Conservation (phyloP, 2,113 vertebrate genomes). For the Micronycteris hirsuta region DNA sequence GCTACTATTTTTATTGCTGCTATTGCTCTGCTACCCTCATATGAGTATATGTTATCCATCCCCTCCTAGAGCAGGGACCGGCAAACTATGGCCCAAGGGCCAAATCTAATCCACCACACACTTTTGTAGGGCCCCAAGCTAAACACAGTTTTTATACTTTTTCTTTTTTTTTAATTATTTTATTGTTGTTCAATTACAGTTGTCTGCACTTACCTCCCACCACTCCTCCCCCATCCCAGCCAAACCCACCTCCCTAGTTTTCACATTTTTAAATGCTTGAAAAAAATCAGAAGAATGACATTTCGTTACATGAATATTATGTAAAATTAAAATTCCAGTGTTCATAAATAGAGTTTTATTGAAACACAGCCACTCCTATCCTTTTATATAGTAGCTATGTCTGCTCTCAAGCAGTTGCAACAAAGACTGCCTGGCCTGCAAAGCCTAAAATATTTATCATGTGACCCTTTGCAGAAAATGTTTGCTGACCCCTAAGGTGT, state of each 20-base stretch:
- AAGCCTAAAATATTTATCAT: background rate
- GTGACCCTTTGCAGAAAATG: background rate
- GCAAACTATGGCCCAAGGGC: background rate
- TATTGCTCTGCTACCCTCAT: background rate
- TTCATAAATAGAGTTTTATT: slow-evolving; percentile 12
- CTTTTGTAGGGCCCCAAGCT: background rate
- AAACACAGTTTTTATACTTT: background rate
- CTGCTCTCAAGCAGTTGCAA: background rate
- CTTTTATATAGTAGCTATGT: background rate
- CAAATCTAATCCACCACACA: background rate
- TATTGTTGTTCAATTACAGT: too few relatives aligned
- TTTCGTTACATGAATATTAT: background rate
- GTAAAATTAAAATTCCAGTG: background rate
- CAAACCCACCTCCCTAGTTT: background rate
- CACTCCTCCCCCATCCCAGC: too few relatives aligned
- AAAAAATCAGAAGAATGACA: background rate
- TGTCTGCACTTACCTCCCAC: too few relatives aligned
- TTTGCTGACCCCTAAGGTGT: background rate
- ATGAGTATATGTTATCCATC: background rate
- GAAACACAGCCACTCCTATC: background rate
- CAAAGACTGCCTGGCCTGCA: background rate
- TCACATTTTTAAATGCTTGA: background rate
- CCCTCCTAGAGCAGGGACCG: background rate
- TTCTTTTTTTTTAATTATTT: too few relatives aligned
- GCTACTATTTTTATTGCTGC: background rate